These are phyloP conservation scores for Cephalotes varians DNA, from an alignment of 2,888 invertebrate species.

Conservation along the genomic window DNA sequence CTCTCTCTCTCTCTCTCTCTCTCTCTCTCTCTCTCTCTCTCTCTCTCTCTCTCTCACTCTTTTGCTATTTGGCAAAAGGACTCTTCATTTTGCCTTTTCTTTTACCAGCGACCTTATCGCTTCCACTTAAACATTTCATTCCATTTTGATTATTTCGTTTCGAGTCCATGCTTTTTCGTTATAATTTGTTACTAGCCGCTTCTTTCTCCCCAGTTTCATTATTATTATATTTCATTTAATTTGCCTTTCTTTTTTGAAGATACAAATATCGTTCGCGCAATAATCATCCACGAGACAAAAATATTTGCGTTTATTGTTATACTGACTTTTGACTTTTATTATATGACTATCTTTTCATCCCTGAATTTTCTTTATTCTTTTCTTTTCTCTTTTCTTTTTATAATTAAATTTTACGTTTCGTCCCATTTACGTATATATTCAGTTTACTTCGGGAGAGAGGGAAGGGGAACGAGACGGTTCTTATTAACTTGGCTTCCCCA, in stretches of 20 bases:
- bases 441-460: not conserved
- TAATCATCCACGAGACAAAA: not conserved
- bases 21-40: not conserved
- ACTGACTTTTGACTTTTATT: not conserved
- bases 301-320: constrained; percentile 10
- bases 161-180: constrained; percentile 14
- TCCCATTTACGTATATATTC: constrained; percentile 8
- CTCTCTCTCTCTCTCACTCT: not conserved
- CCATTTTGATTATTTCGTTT: constrained; percentile 22
- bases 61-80: not conserved
- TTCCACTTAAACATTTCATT: constrained; percentile 30
- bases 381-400: constrained; percentile 2
- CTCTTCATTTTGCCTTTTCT: constrained; percentile 28
- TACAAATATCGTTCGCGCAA: constrained; percentile 13
- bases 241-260: not conserved
- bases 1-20: not conserved
- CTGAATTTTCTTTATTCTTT: not conserved
- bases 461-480: not conserved
- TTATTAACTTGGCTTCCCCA: constrained; percentile 24
- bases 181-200: not conserved
- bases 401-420: not conserved
- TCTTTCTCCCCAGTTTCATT: constrained; percentile 11
- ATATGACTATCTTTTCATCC: not conserved
- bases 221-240: not conserved
- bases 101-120: constrained; percentile 11